A percentile compares a stretch with the other conserved stretches of the same genome.
These are phyloP conservation scores for Diplogasteroides magnus DNA, from an alignment of 1,140 invertebrate genomes.

Conservation along the genomic window DNA sequence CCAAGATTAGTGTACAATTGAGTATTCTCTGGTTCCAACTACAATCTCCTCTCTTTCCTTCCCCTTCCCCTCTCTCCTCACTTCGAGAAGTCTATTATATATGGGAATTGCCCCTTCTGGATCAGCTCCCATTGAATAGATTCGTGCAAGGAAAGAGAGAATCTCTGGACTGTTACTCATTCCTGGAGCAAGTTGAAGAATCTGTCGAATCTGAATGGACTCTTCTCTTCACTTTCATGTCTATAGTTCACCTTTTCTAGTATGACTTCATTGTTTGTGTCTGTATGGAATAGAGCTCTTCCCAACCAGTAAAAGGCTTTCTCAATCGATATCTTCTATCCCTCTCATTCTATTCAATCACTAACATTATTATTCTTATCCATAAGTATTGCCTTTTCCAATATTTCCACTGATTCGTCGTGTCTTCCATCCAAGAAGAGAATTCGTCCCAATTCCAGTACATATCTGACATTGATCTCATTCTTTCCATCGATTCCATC, in stretches of 20 bases:
- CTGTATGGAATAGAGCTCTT: constrained; percentile 11
- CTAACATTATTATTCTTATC: constrained; percentile 12
- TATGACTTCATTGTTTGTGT: background rate
- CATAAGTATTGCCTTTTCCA: constrained; percentile 6
- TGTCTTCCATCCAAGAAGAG: constrained; percentile 10
- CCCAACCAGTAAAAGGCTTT: constrained; percentile 17
- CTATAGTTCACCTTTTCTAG: background rate
- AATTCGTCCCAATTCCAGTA: constrained; percentile 4
- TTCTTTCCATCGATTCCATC: background rate
- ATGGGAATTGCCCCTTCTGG: constrained; percentile 2
- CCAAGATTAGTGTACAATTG: background rate
- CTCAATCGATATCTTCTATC: background rate
- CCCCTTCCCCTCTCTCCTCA: constrained; percentile 6
- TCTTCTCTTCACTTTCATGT: background rate
- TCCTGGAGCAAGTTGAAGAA: background rate
- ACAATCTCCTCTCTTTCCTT: background rate
- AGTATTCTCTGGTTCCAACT: background rate
- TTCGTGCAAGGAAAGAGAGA: constrained; percentile 3
- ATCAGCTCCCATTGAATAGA: constrained; percentile 5
- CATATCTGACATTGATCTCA: constrained; percentile 6
- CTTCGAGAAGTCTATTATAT: constrained; percentile 6
- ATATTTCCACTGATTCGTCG: constrained; percentile 5
- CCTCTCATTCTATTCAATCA: background rate
- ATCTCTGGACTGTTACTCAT: background rate
- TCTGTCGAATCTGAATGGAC: background rate